A percentile compares a stretch with the other conserved stretches of the same genome.
Evolutionary conservation across 2,113 vertebrate genomes (phyloP).

Genomic region (Dipodomys spectabilis): DNA sequence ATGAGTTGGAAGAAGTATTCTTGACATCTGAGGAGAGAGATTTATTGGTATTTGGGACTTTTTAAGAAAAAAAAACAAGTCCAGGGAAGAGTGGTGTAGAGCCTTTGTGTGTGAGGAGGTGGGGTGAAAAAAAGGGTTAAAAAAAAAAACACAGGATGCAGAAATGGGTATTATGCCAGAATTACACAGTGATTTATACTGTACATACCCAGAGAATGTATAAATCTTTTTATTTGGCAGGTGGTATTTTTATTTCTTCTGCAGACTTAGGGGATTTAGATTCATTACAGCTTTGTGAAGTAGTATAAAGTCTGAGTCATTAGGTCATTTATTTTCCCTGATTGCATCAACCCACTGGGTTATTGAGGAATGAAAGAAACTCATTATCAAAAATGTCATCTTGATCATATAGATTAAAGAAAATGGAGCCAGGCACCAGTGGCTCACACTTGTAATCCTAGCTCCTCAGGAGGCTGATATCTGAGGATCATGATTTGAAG

Average conservation of each 20-base stretch:
- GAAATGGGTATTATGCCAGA: constrained; percentile 47
- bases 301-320: constrained; percentile 54
- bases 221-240: constrained; percentile 67
- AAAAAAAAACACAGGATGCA: constrained; percentile 7
- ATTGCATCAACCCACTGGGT: constrained; percentile 66
- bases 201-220: constrained; percentile 49
- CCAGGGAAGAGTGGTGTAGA: constrained; percentile 21
- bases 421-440: neutral
- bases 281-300: constrained; percentile 69
- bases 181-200: constrained; percentile 60
- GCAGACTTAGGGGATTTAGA: constrained; percentile 67
- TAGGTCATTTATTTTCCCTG: constrained; percentile 71
- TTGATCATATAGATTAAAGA: constrained; percentile 62
- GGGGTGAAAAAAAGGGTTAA: constrained; percentile 35
- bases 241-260: constrained; percentile 71
- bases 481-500: too few relatives aligned
- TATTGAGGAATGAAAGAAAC: constrained; percentile 64
- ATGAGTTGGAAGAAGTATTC: constrained; percentile 15
- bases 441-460: too few relatives aligned
- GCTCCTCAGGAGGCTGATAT: too few relatives aligned
- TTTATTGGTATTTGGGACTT: neutral
- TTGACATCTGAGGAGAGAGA: constrained; percentile 12
- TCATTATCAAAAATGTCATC: constrained; percentile 58
- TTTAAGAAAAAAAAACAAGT: constrained; percentile 36
- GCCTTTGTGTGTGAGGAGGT: constrained; percentile 28